Evolutionary conservation across 2,888 invertebrate species (phyloP), one percentile per base, ranked within the genome.

Genomic region (Colostygia pectinataria): DNA sequence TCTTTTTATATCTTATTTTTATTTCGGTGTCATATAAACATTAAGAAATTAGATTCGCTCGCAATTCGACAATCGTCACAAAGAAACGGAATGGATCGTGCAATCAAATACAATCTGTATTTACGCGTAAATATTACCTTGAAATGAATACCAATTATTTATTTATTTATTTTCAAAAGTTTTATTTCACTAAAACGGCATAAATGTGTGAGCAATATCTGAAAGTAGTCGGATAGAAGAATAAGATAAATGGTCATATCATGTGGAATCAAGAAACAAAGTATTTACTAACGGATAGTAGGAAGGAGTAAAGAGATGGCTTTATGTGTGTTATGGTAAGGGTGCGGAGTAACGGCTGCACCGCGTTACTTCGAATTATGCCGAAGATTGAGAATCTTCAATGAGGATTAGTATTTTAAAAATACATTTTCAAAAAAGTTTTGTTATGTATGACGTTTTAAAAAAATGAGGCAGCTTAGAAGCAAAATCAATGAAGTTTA

Each of bases 301-400:
- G 74, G 72, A 77, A 24, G 46, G 73, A 70, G 50, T 75, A 76
- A 71, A 68, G 71, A 79, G 74, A 73, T 72, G 75, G 73, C 71
- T 75, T 73, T 79, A 77, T 71, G 79, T 75, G 75, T 84, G 82
- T 82, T 77, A 73, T 77, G 69, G 78, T 80, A 80, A 74, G 74
- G 78, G 80, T 81, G 52, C 29, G 31, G 41, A 38, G 33, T 37
- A 6, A 37, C 12, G 79, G 71, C 72, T 72, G 77, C 79, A 77
- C 77, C 79, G 76, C 71, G 68, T 82, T 79, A 75, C 40, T 71
- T 80, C 78, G 75, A 70, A 75, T 61, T 77, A 77, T 76, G 72
- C 70, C 67, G 84, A 80, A 81, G 88, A 82, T 89, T 88, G 72
- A 80, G 82, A 89, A 88, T 89, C 89, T 87, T 83, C 83, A 74